These are phyloP conservation scores for Muschampia staudingeri DNA, from an alignment of 2,888 invertebrate species.

Conservation along the genomic window DNA sequence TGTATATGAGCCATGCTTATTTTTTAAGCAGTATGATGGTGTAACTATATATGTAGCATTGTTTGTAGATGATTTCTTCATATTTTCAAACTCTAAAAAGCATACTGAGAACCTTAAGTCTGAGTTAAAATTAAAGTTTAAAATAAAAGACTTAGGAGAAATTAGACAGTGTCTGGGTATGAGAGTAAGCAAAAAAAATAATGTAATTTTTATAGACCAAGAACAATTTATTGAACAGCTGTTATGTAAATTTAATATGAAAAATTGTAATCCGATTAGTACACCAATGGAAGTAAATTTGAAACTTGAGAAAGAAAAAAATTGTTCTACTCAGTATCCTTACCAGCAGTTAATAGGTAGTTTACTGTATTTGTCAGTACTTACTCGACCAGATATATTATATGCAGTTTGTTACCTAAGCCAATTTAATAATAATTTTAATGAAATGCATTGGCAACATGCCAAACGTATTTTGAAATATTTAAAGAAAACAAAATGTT, in stretches of 20 bases:
- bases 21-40: not conserved
- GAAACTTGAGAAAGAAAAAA: not conserved
- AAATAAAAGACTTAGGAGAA: not conserved
- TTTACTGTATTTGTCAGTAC: slow-evolving; percentile 1
- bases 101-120: not conserved
- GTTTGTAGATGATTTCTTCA: slow-evolving; percentile 1
- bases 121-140: slow-evolving; percentile 7
- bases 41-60: slow-evolving; percentile 2
- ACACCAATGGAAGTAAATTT: slow-evolving; percentile 4
- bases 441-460: no score
- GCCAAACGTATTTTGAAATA: no score
- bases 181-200: not conserved
- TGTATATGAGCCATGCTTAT: not conserved
- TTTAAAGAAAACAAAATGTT: no score
- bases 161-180: slow-evolving; percentile 2
- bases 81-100: slow-evolving; percentile 4
- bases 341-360: slow-evolving; percentile 6
- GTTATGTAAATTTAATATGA: not conserved
- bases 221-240: slow-evolving; percentile 4
- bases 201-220: slow-evolving; percentile 2
- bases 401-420: not conserved
- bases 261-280: not conserved
- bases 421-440: not conserved
- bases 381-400: slow-evolving; percentile 1
- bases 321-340: not conserved